Evolutionary conservation across 2,888 invertebrate genomes (phyloP), one percentile per base, ranked within the genome.

Genomic region (Eulithis testata): DNA sequence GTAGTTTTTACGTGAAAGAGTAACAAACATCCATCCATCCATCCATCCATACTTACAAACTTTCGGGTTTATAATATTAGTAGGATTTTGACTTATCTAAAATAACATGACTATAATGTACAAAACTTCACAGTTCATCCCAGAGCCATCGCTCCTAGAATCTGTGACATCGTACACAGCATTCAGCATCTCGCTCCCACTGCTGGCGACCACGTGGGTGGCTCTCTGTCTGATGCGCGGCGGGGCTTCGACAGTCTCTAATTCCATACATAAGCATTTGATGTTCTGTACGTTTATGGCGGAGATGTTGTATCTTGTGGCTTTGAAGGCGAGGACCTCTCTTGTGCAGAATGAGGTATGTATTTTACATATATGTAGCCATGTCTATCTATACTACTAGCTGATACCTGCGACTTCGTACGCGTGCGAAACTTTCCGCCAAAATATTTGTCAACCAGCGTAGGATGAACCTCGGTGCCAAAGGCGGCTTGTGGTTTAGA

Each of bases 221-320:
- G 96, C 98, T 21, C 91, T 99, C 58, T 96, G 97, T 47, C 89
- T 97, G 52, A 95, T 98, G 75, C 94, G 97, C 6, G 98, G 98
- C 1, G 96, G 96, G 12, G 91, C 95, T 0, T 96, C 96, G 65
- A 97, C 97, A 0, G 99, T 99, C 77, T 97, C 98, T 53, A 98
- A 98, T 87, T 97, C 97, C 21, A 98, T 99, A 71, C 97, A 98
- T 82, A 97, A 98, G 81, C 98, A 99, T 84, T 94, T 99, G 8
- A 96, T 98, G n/a, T 94, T 98, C 69, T 97, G 97, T 80, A 96
- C 98, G 27, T 96, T 99, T 81, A 93, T 97, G 76, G 97, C 97
- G 0, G 97, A 98, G 82, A 85, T 98, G 36, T 88, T 98, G 37
- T 99, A 98, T 85, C 94, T 99, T 57, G 94, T 98, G 11, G 98